A percentile compares a stretch with the other conserved stretches of the same genome.
phyloP scores from a whole-genome alignment of 1,140 invertebrate genomes.

The Bombus turneri region DNA sequence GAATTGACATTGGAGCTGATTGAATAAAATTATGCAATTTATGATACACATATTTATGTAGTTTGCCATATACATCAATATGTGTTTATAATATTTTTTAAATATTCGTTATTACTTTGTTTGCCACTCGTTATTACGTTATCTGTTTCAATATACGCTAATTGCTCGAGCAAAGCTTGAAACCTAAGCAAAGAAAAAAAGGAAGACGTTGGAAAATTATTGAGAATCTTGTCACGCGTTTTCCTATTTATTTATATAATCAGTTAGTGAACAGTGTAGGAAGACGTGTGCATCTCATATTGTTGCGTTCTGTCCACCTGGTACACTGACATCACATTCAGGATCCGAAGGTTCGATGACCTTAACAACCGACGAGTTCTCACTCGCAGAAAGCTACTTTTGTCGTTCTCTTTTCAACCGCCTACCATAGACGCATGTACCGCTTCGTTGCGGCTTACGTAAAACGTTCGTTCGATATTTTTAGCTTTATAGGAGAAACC shows the following conservation, averaged over 20 bases:
- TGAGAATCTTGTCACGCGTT: neutral
- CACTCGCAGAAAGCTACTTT: conserved; percentile 37
- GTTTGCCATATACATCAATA: too few species aligned
- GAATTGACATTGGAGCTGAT: too few species aligned
- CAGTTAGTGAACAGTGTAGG: conserved; percentile 16
- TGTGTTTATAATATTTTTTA: neutral
- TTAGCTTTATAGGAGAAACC: conserved; percentile 21
- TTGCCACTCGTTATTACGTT: neutral
- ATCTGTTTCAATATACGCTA: neutral
- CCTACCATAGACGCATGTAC: conserved; percentile 37
- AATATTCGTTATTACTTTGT: neutral
- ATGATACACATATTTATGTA: too few species aligned
- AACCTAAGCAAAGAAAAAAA: neutral
- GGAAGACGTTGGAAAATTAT: neutral
- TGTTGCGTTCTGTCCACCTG: conserved; percentile 56
- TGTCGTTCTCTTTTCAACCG: conserved; percentile 40
- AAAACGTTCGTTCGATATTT: conserved; percentile 41
- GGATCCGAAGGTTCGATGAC: conserved; percentile 57
- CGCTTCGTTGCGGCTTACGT: conserved; percentile 38
- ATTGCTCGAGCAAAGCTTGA: neutral
- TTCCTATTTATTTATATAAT: conserved; percentile 57
- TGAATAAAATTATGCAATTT: too few species aligned
- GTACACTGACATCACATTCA: conserved; percentile 37
- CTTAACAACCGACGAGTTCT: conserved; percentile 46
- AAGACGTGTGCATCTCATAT: conserved; percentile 41